Conservation (phyloP, 2,888 invertebrate species). For the Agrotis clavis region DNA sequence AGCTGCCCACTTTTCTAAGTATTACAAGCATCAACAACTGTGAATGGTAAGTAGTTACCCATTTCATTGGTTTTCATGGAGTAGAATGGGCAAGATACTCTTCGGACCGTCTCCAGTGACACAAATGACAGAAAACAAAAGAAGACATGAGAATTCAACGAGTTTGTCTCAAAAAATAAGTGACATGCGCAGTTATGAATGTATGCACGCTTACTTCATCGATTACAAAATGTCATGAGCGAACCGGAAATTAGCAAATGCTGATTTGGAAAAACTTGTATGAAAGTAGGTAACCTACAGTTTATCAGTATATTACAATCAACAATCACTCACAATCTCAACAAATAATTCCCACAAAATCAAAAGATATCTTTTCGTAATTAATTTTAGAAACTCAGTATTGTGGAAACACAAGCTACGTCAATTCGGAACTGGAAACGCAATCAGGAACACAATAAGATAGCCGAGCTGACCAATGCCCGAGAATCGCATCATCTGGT, state of each 20-base stretch:
- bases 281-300: background rate
- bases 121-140: no score
- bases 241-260: background rate
- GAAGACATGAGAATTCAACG: no score
- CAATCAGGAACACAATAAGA: conserved; percentile 73
- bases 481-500: conserved; percentile 73
- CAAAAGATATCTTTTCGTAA: conserved; percentile 43
- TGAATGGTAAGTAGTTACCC: no score
- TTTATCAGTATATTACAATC: background rate
- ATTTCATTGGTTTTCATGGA: no score
- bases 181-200: no score
- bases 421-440: conserved; percentile 69
- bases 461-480: conserved; percentile 67
- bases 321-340: background rate
- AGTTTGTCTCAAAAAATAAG: no score
- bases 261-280: background rate
- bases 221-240: background rate
- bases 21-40: no score
- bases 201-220: no score
- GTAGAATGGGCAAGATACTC: no score
- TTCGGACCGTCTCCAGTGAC: no score
- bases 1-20: no score
- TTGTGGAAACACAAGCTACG: conserved; percentile 67
- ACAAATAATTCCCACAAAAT: conserved; percentile 11
- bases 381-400: conserved; percentile 60